A percentile compares a stretch with the other conserved stretches of the same genome.
phyloP scores from a whole-genome alignment of 2,888 invertebrate species.

The Diplolepis rosae region DNA sequence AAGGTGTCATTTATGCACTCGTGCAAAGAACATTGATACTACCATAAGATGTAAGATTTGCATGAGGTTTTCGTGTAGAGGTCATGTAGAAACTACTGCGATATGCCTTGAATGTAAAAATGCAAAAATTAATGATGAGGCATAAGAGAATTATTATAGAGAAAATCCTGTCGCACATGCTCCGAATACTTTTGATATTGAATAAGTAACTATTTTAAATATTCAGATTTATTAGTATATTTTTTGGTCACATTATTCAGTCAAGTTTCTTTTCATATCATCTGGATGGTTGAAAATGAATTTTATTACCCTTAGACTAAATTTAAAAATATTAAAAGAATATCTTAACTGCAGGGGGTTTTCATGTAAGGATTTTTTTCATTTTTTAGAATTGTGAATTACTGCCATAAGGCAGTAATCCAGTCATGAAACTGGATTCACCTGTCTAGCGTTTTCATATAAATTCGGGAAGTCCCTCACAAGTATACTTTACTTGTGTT shows the following conservation, averaged over 20 bases:
- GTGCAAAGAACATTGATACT: conserved; percentile 33
- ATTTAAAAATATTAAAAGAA: no score
- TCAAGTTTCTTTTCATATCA: no score
- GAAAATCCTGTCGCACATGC: neutral
- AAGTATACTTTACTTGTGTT: neutral
- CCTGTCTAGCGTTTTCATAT: conserved; percentile 11
- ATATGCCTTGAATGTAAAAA: conserved; percentile 25
- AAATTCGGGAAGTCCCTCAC: conserved; percentile 16
- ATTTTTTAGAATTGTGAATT: no score
- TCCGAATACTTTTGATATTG: neutral
- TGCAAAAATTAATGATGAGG: neutral
- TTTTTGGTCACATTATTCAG: no score
- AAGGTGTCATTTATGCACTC: conserved; percentile 32
- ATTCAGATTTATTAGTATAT: neutral
- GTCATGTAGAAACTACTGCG: conserved; percentile 32
- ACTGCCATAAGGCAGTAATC: neutral
- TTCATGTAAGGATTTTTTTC: no score
- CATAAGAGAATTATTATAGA: neutral
- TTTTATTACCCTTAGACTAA: no score
- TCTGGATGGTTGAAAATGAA: no score
- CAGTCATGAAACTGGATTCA: conserved; percentile 21
- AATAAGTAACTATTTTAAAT: neutral
- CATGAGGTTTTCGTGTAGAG: conserved; percentile 32
- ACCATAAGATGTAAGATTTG: conserved; percentile 35
- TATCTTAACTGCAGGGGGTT: no score